Conservation (phyloP, 2,113 vertebrate species). For the Misgurnus mizolepis region DNA sequence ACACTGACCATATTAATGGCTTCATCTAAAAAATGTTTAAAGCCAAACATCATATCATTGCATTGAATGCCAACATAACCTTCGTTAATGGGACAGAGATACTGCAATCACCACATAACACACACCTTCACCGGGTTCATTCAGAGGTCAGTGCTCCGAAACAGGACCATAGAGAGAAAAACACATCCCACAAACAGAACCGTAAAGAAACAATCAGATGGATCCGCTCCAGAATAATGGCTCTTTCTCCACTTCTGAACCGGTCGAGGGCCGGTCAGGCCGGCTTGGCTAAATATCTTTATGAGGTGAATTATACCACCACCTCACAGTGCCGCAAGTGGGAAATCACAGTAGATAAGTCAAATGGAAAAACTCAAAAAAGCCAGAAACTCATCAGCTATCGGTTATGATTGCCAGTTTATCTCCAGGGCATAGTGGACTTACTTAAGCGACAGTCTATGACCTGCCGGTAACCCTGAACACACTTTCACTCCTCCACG, state of each 20-base stretch:
- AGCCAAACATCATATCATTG: background rate
- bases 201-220: constrained; percentile 38
- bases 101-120: background rate
- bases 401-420: constrained; percentile 42
- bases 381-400: constrained; percentile 57
- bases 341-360: constrained; percentile 60
- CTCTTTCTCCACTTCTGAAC: background rate
- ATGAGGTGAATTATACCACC: constrained; percentile 57
- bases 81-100: background rate
- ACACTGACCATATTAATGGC: background rate
- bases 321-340: constrained; percentile 55
- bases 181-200: constrained; percentile 22
- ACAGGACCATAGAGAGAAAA: constrained; percentile 10
- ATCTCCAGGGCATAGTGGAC: constrained; percentile 47
- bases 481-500: background rate
- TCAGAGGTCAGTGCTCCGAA: constrained; percentile 35
- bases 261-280: constrained; percentile 24
- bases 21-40: background rate
- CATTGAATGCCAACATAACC: background rate
- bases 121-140: constrained; percentile 30
- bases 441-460: constrained; percentile 9
- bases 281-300: constrained; percentile 52
- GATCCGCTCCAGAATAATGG: constrained; percentile 37
- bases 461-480: constrained; percentile 43
- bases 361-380: constrained; percentile 52